phyloP scores from a whole-genome alignment of 35 echinoderm and acorn worm species.

The Ophiothrix spiculata region DNA sequence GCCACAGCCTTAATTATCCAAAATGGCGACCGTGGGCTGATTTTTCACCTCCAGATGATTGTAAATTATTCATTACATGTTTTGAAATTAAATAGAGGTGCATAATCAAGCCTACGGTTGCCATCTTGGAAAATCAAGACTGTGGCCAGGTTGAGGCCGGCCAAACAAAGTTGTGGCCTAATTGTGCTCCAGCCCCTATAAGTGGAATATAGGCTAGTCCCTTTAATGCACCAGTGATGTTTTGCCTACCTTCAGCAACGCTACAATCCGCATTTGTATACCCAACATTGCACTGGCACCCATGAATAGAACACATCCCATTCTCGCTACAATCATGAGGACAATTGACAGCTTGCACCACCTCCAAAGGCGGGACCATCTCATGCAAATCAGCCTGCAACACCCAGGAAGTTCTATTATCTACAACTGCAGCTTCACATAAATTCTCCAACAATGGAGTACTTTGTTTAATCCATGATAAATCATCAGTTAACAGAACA shows the following conservation, averaged over 20 bases:
- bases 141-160: too few relatives aligned
- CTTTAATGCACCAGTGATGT: too few relatives aligned
- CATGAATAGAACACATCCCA: constrained; percentile 55
- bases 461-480: constrained; percentile 72
- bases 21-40: too few relatives aligned
- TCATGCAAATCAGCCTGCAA: constrained; percentile 13
- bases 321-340: constrained; percentile 83
- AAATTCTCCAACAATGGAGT: constrained; percentile 79
- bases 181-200: too few relatives aligned
- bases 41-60: too few relatives aligned
- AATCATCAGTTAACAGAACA: constrained; percentile 88
- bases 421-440: constrained; percentile 71
- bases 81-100: too few relatives aligned
- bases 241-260: constrained; percentile 53
- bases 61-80: too few relatives aligned
- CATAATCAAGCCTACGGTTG: too few relatives aligned
- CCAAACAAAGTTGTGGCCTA: too few relatives aligned
- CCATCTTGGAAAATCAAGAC: too few relatives aligned
- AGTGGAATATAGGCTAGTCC: too few relatives aligned
- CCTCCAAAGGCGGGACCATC: constrained; percentile 11
- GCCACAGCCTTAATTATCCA: too few relatives aligned
- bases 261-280: constrained; percentile 63
- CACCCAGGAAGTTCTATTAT: constrained; percentile 40
- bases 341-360: constrained; percentile 73
- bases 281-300: constrained; percentile 67